phyloP scores from a whole-genome alignment of 1,140 invertebrate genomes.

The Bombus pyrosoma region DNA sequence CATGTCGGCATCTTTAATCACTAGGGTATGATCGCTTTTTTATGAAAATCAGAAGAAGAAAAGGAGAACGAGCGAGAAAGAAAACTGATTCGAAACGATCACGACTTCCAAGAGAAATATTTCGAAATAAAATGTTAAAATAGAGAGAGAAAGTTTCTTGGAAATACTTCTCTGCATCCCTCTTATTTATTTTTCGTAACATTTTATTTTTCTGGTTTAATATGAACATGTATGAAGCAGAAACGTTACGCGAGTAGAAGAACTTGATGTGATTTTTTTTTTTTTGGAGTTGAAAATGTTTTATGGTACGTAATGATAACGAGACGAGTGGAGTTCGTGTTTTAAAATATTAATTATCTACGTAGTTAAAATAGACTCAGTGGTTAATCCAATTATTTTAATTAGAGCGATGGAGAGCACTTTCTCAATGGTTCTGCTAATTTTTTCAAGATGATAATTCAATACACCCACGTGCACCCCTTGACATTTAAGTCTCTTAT shows the following conservation, averaged over 20 bases:
- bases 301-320: background rate
- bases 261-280: background rate
- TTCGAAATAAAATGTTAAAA: background rate
- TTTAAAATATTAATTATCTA: background rate
- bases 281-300: background rate
- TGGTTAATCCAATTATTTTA: background rate
- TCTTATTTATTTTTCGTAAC: background rate
- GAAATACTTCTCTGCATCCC: background rate
- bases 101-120: background rate
- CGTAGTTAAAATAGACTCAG: background rate
- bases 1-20: background rate
- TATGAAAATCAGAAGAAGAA: background rate
- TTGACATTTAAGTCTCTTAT: background rate
- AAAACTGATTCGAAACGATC: background rate
- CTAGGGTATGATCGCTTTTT: too few relatives aligned
- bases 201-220: background rate
- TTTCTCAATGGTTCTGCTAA: background rate
- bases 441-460: background rate
- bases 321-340: background rate
- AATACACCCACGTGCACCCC: background rate
- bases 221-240: background rate
- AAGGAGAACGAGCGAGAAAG: background rate
- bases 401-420: background rate
- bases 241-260: background rate
- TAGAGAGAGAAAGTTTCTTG: background rate